Conservation (phyloP, 1,140 invertebrate genomes). For the Drosophila carrolli region DNA sequence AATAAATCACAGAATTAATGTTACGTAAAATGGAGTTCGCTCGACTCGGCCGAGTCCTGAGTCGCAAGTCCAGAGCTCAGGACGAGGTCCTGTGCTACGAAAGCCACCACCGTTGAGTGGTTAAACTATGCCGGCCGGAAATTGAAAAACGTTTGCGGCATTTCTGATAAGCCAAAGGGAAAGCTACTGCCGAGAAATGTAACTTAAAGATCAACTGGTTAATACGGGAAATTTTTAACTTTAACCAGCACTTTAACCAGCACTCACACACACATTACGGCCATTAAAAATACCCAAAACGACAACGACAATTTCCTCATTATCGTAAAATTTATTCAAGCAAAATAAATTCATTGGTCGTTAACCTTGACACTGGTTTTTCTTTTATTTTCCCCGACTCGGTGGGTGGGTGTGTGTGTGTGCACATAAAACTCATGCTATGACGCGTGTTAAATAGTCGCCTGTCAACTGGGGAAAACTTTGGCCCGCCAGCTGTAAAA, state of each 20-base stretch:
- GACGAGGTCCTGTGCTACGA: slow-evolving; percentile 20
- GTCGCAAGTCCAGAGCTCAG: slow-evolving; percentile 1
- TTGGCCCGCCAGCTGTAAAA: slow-evolving; percentile 47
- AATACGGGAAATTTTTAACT: slow-evolving; percentile 30
- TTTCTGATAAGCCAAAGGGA: slow-evolving; percentile 67
- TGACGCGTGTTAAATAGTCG: slow-evolving; percentile 81
- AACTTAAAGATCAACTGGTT: slow-evolving; percentile 55
- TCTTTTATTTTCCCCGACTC: slow-evolving; percentile 61
- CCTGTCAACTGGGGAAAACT: slow-evolving; percentile 64
- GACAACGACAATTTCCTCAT: slow-evolving; percentile 85
- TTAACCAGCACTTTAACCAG: slow-evolving; percentile 8
- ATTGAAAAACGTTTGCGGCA: slow-evolving; percentile 82
- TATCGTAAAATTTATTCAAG: slow-evolving; percentile 85
- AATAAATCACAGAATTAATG: slow-evolving; percentile 85
- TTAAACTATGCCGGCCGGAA: slow-evolving; percentile 76
- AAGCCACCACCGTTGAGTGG: slow-evolving; percentile 40
- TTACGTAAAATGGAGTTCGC: slow-evolving; percentile 85
- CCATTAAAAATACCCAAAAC: slow-evolving; percentile 84
- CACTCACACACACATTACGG: slow-evolving; percentile 59
- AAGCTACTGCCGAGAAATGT: slow-evolving; percentile 10
- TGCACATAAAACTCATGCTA: slow-evolving; percentile 71
- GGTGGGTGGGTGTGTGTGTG: slow-evolving; percentile 19
- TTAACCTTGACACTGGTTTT: slow-evolving; percentile 85
- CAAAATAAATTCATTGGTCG: slow-evolving; percentile 85
- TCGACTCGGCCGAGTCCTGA: slow-evolving; percentile 9